Conservation (phyloP, 2,113 vertebrate genomes). For the Amazona guildingii region DNA sequence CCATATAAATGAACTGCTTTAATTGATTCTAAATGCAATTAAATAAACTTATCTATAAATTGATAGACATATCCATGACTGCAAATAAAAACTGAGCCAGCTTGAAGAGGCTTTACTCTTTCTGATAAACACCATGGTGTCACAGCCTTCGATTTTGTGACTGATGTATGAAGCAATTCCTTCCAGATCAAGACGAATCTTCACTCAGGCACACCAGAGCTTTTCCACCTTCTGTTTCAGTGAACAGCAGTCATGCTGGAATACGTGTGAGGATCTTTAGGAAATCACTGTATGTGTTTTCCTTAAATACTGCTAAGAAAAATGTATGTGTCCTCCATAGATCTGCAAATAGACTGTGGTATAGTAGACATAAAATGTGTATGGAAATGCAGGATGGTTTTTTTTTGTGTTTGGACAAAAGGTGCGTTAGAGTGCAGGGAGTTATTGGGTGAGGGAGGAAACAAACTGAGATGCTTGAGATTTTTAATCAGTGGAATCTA, state of each 20-base stretch:
- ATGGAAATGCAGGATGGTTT: neutral
- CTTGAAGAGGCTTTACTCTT: neutral
- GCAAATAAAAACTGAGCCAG: neutral
- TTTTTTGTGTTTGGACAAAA: neutral
- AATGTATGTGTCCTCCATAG: neutral
- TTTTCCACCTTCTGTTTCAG: neutral
- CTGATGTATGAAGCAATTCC: neutral
- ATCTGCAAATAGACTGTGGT: neutral
- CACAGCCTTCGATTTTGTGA: neutral
- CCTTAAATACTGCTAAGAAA: neutral
- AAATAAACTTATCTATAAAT: neutral
- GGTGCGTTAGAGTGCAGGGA: neutral
- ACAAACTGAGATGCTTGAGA: neutral
- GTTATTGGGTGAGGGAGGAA: accelerated
- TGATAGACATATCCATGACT: neutral
- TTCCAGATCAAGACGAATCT: neutral
- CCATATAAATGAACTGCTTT: neutral
- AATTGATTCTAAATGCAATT: conserved; percentile 22
- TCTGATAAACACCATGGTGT: neutral
- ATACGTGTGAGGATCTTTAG: neutral
- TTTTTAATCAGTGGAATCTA: neutral
- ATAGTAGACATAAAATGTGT: accelerated
- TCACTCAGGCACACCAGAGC: neutral
- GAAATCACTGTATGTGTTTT: neutral
- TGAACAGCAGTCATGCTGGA: neutral